Percentiles rank a stretch among this genome's conserved stretches.
These are phyloP conservation scores for Hydraecia micacea DNA, from an alignment of 2,888 invertebrate species.

Conservation along the genomic window DNA sequence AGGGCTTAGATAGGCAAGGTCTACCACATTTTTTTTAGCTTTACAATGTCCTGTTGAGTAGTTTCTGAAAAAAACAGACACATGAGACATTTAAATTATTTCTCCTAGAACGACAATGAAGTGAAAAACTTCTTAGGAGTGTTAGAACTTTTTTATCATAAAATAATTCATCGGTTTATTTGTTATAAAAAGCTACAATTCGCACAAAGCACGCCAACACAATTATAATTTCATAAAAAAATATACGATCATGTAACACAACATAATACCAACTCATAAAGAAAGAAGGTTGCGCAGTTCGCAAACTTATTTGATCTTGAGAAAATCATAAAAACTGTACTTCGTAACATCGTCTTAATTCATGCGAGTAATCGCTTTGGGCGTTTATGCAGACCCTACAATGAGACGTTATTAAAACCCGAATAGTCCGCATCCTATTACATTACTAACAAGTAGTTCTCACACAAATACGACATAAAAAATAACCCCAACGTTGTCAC, in stretches of 20 bases:
- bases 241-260: conserved; percentile 33
- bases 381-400: conserved; percentile 48
- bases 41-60: background rate
- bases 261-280: conserved; percentile 49
- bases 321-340: conserved; percentile 57
- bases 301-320: conserved; percentile 58
- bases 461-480: conserved; percentile 67
- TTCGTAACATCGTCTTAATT: conserved; percentile 53
- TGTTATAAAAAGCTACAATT: background rate
- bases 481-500: conserved; percentile 69
- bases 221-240: conserved; percentile 27
- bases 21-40: background rate
- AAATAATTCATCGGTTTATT: background rate
- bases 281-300: conserved; percentile 40
- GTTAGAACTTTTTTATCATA: background rate
- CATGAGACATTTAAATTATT: background rate
- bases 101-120: no score
- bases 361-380: conserved; percentile 61
- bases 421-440: conserved; percentile 61
- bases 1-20: background rate
- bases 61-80: background rate
- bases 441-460: conserved; percentile 65
- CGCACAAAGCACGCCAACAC: conserved; percentile 8
- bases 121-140: background rate
- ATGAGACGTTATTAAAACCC: conserved; percentile 57